Base-by-base conservation (phyloP, 2,113 vertebrate genomes). In the Psittacula cyanocephala region DNA sequence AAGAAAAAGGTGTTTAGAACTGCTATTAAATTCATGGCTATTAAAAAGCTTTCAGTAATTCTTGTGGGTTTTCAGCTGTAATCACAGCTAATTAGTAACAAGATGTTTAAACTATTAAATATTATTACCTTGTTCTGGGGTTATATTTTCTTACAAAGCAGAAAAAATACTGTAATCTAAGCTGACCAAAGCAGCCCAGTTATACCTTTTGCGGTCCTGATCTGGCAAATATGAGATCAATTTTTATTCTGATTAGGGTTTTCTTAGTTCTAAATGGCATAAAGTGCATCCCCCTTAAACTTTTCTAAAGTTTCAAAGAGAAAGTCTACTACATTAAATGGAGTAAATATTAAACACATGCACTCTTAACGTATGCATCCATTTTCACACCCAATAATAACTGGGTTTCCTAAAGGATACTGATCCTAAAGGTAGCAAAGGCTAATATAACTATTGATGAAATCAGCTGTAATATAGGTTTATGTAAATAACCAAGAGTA, bases 101-200 rank as follows among this genome's bases (percentile, higher is more conserved):
- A 94, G 76, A 59, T 74, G 59, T 59, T 95, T 86, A 91, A 95
- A 72, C 67, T 74, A 83, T 81, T 95, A 96, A 70, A 74, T 62
- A 29, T 62, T 91, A 93, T 91, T 70, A 91, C 46, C 53, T 93
- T 70, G 27, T 39, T 88, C 59, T 88, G 41, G 8, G 23, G 5
- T 84, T 86, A 68, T 4, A 5, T 81, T 88, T 86, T 77, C 60
- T 93, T 63, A 70, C 2, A 43, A 69, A 77, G 44, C n/a, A 91
- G 59, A 70, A 88, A 94, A 89, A 92, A 55, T 10, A 44, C 43
- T 16, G 7, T 59, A 78, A 88, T 71, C 47, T 86, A 63, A 75
- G 35, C 49, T 85, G 62, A 74, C 53, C 62, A 74, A 77, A 59
- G 23, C 11, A 65, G 27, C 14, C n/a, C 33, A 27, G 29, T 81